phyloP scores from a whole-genome alignment of 2,888 invertebrate genomes.

The Schrankia costaestrigalis region DNA sequence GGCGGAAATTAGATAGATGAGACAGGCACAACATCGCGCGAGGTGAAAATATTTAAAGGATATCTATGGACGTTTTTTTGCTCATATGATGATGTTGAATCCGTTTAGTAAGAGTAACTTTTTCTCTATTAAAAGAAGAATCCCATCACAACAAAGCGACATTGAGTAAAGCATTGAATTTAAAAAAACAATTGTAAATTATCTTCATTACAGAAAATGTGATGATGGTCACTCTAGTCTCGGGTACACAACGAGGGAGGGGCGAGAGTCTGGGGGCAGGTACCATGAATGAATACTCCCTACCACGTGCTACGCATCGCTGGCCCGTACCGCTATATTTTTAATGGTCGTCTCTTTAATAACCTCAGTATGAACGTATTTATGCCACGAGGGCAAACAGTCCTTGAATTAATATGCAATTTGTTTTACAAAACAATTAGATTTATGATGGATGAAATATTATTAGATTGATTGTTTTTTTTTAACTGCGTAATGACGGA shows the following conservation, averaged over 20 bases:
- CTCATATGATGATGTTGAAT: too few relatives aligned
- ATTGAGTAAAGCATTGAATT: too few relatives aligned
- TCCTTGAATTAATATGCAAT: conserved; percentile 3
- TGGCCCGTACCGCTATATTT: conserved; percentile 15
- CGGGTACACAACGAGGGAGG: background rate
- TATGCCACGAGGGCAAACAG: background rate
- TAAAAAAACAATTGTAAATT: background rate
- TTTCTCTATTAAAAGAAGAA: too few relatives aligned
- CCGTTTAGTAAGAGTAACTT: too few relatives aligned
- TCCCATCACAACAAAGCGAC: too few relatives aligned
- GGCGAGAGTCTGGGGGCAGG: conserved; percentile 2
- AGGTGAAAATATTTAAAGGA: too few relatives aligned
- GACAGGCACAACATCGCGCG: too few relatives aligned
- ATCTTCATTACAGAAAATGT: background rate
- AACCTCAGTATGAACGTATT: conserved; percentile 9
- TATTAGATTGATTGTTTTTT: background rate
- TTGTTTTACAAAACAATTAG: background rate
- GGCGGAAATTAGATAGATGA: too few relatives aligned
- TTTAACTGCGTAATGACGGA: background rate
- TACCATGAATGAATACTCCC: conserved; percentile 23
- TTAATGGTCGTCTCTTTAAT: conserved; percentile 21
- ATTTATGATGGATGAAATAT: background rate
- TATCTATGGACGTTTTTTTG: too few relatives aligned
- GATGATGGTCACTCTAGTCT: conserved; percentile 16
- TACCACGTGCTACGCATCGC: conserved; percentile 10